A percentile compares a stretch with the other conserved stretches of the same genome.
Evolutionary conservation across 2,888 invertebrate species (phyloP).

Genomic region (Lochmaea crataegi): DNA sequence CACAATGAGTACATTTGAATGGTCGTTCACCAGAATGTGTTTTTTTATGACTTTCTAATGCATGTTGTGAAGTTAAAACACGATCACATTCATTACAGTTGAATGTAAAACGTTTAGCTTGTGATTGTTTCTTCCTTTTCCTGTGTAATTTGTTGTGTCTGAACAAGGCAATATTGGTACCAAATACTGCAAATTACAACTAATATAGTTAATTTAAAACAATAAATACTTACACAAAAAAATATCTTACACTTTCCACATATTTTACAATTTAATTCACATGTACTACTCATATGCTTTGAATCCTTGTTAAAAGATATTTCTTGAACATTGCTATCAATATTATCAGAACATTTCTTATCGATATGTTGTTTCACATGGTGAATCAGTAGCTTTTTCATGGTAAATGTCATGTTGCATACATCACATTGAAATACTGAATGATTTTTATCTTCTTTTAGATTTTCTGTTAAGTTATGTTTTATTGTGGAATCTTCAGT

Average conservation of each 20-base stretch:
- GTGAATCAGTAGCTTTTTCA: slow-evolving; percentile 27
- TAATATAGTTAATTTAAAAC: not conserved
- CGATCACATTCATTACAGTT: slow-evolving; percentile 40
- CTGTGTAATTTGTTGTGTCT: slow-evolving; percentile 1
- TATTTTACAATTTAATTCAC: slow-evolving; percentile 29
- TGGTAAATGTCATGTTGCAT: slow-evolving; percentile 33
- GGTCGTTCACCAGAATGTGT: slow-evolving; percentile 45
- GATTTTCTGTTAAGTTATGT: not conserved
- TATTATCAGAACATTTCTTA: not conserved
- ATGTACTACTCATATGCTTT: slow-evolving; percentile 1
- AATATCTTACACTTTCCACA: slow-evolving; percentile 25
- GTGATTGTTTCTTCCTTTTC: slow-evolving; percentile 17
- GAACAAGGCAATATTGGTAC: slow-evolving; percentile 1
- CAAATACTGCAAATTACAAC: slow-evolving; percentile 2
- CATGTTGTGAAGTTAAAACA: slow-evolving; percentile 38
- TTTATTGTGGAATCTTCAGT: not conserved
- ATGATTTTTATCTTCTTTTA: not conserved
- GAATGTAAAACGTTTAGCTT: slow-evolving; percentile 25
- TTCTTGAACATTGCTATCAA: slow-evolving; percentile 5
- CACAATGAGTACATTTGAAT: slow-evolving; percentile 41
- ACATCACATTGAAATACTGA: slow-evolving; percentile 35
- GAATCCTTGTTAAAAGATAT: slow-evolving; percentile 7
- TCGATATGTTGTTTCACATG: slow-evolving; percentile 34
- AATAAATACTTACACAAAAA: not conserved
- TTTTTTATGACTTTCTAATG: slow-evolving; percentile 44